These are phyloP conservation scores for Henricia sp. DNA, from an alignment of 53 echinoderm and acorn worm genomes.

Conservation along the genomic window DNA sequence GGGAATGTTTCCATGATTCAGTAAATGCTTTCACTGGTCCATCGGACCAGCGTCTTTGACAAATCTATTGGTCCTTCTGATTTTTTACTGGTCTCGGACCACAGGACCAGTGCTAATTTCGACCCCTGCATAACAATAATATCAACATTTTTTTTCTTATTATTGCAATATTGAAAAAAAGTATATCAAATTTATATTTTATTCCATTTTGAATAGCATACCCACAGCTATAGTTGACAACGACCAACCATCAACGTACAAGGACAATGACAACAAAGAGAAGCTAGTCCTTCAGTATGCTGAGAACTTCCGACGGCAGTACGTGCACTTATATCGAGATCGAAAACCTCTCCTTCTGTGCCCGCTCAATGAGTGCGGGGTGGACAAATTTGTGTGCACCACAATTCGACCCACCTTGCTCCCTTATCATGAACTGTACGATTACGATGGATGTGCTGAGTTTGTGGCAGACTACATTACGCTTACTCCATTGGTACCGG, in stretches of 20 bases:
- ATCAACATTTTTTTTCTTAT: too few species aligned
- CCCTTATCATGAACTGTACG: slow-evolving; percentile 86
- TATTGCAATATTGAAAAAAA: background rate
- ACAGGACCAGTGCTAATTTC: too few species aligned
- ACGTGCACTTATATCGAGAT: slow-evolving; percentile 95
- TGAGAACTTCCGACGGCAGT: slow-evolving; percentile 97
- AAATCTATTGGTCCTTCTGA: too few species aligned
- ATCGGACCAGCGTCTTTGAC: too few species aligned
- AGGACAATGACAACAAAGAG: slow-evolving; percentile 89
- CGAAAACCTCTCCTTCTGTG: slow-evolving; percentile 89
- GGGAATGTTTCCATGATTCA: too few species aligned
- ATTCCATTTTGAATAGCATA: slow-evolving; percentile 25
- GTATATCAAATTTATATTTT: background rate
- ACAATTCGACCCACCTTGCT: slow-evolving; percentile 89
- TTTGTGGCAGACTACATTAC: slow-evolving; percentile 97
- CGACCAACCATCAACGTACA: slow-evolving; percentile 79
- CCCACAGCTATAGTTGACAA: slow-evolving; percentile 50
- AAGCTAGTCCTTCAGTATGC: slow-evolving; percentile 93
- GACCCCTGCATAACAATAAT: too few species aligned
- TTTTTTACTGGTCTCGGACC: too few species aligned
- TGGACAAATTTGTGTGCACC: slow-evolving; percentile 98
- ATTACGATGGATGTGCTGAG: slow-evolving; percentile 95
- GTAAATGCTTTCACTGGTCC: too few species aligned
- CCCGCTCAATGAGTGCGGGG: slow-evolving; percentile 90
- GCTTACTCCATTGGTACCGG: slow-evolving; percentile 76